Percentiles rank a stretch among this genome's conserved stretches.
Conservation (phyloP, 1,140 invertebrate genomes). For the Lordiphosa clarofinis region DNA sequence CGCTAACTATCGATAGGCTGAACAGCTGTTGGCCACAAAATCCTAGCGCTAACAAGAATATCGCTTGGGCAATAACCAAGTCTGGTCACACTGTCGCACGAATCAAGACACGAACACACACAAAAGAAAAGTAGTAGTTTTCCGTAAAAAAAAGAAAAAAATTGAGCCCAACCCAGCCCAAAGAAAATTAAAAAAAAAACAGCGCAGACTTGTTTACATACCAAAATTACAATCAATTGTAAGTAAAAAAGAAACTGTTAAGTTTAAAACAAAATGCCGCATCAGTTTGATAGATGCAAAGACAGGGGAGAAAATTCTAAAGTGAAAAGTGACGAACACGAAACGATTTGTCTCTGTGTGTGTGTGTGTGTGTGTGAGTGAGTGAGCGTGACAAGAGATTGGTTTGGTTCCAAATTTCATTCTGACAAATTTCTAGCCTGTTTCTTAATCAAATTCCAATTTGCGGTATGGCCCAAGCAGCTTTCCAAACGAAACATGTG, state of each 20-base stretch:
- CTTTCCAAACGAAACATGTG: conserved; percentile 22
- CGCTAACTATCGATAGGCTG: too few species aligned
- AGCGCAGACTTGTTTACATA: conserved; percentile 29
- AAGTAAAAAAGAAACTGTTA: conserved; percentile 41
- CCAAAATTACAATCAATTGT: conserved; percentile 42
- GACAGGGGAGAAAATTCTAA: conserved; percentile 71
- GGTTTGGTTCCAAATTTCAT: conserved; percentile 60
- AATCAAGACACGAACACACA: conserved; percentile 38
- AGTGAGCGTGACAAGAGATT: conserved; percentile 18
- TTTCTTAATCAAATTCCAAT: background rate
- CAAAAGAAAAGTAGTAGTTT: conserved; percentile 71
- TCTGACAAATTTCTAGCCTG: conserved; percentile 26
- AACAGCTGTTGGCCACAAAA: too few species aligned
- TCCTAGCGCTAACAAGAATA: too few species aligned
- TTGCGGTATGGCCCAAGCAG: conserved; percentile 9
- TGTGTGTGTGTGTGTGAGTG: conserved; percentile 10
- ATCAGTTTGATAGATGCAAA: conserved; percentile 17
- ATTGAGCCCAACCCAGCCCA: conserved; percentile 58
- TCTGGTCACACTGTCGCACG: conserved; percentile 7
- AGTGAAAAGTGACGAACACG: conserved; percentile 72
- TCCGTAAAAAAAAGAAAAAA: conserved; percentile 37
- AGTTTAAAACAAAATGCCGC: conserved; percentile 1
- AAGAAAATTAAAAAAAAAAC: conserved; percentile 44
- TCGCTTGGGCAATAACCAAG: too few species aligned
- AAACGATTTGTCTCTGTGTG: conserved; percentile 36